Base-by-base conservation (phyloP, 1,140 invertebrate genomes). In the Eubasilissa regina region DNA sequence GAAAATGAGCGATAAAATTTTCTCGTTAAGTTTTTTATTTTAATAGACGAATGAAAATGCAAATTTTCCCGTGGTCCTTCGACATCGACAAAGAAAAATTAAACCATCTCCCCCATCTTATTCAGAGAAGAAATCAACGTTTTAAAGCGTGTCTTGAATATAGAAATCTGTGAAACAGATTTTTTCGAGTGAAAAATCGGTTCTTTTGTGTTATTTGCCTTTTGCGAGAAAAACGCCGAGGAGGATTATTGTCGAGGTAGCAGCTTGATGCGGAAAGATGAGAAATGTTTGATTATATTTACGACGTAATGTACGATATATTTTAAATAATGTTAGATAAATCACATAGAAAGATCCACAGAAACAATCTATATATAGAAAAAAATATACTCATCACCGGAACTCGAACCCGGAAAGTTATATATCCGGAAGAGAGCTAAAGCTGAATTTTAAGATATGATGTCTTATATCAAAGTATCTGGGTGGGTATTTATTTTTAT, bases 21-120 rank as follows among this genome's bases (percentile, higher is more conserved):
- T 81, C 80, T 78, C 77, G 75, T 81, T 74, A 78, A 58, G 60
- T 72, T 81, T 51, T 80, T 81, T 78, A 73, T 79, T 81, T 80
- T 80, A 80, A 76, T 78, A 76, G 53, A 68, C 72, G 73, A 79
- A 81, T 81, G 73, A 81, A 81, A 81, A 75, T 78, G 73, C 73
- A 81, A 81, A 79, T 79, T 68, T 19, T 56, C 55, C 62, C n/a
- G 11, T 25, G 62, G 17, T 47, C 35, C 55, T 62, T 75, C 44
- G 43, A 64, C 25, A n/a, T 1, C n/a, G 17, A 70, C 44, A 79
- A 45, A 75, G 72, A 56, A 58, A 60, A 60, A 75, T 75, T 66
- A 66, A 35, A 35, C 25, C 1, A 35, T 3, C 25, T 35, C 25
- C 25, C 25, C 25, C 25, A 35, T 6, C 1, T 6, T 6, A 35